These are phyloP conservation scores for Neoscelio sp. DNA, from an alignment of 2,888 invertebrate species.

Conservation along the genomic window DNA sequence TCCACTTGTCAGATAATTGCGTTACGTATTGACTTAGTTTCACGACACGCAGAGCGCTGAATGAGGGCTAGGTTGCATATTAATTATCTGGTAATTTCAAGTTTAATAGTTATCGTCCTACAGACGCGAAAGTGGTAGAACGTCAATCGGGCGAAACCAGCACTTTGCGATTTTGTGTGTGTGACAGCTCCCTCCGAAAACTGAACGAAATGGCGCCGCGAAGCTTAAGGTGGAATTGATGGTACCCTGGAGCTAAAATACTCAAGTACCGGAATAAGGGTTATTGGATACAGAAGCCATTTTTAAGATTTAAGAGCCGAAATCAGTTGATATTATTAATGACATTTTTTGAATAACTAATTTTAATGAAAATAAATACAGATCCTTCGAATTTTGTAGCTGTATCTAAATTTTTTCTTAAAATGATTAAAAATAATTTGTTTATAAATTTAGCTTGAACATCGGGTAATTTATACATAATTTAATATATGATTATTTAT, in stretches of 20 bases:
- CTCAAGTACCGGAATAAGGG: not conserved
- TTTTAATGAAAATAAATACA: too few species aligned
- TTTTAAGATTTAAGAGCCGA: not conserved
- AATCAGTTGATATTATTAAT: too few species aligned
- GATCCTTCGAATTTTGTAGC: too few species aligned
- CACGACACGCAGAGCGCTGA: conserved; percentile 55
- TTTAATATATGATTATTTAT: conserved; percentile 23
- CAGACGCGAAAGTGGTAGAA: conserved; percentile 26
- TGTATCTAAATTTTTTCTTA: too few species aligned
- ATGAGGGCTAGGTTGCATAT: conserved; percentile 74
- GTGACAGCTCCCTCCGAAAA: conserved; percentile 13
- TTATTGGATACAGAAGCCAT: not conserved
- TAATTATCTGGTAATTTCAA: conserved; percentile 78
- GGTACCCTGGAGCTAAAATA: not conserved
- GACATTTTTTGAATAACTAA: too few species aligned
- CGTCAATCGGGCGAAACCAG: conserved; percentile 27
- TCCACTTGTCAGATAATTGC: conserved; percentile 79
- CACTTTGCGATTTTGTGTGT: conserved; percentile 36
- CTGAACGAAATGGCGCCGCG: not conserved
- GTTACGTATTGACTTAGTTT: conserved; percentile 81
- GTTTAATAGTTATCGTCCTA: conserved; percentile 72
- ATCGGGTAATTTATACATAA: too few species aligned
- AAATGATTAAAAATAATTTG: too few species aligned
- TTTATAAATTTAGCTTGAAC: not conserved
- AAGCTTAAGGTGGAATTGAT: not conserved